A percentile compares a stretch with the other conserved stretches of the same genome.
These are phyloP conservation scores for Myotis myotis DNA, from an alignment of 2,797 vertebrate species.

Conservation along the genomic window DNA sequence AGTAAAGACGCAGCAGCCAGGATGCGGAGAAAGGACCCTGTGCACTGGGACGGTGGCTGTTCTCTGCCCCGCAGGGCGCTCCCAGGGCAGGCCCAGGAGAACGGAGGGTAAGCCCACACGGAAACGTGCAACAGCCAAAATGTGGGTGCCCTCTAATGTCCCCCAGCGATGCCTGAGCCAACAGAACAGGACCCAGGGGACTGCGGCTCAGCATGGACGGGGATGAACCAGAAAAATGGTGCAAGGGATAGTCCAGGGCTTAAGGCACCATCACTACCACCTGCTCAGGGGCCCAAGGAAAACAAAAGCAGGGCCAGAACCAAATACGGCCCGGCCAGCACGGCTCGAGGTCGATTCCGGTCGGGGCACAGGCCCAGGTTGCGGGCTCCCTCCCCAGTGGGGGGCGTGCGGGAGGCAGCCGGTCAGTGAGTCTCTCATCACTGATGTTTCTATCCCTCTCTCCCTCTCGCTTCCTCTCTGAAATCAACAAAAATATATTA, in stretches of 20 bases:
- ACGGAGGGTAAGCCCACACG: fast-evolving
- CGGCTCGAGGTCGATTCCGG: too few species aligned
- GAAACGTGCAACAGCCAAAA: background rate
- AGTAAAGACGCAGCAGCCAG: too few species aligned
- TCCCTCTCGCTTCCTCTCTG: too few species aligned
- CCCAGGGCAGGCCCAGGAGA: background rate
- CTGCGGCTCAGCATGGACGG: background rate
- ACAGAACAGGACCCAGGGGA: background rate
- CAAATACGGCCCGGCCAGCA: too few species aligned
- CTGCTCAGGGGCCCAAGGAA: background rate
- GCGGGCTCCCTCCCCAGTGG: too few species aligned
- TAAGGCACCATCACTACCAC: background rate
- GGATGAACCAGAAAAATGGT: background rate
- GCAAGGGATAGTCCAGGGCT: background rate
- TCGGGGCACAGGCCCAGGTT: too few species aligned
- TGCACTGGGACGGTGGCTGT: fast-evolving
- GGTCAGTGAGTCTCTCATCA: too few species aligned
- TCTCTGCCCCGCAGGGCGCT: background rate
- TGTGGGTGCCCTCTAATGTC: too few species aligned
- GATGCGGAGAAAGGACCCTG: fast-evolving
- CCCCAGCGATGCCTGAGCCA: background rate
- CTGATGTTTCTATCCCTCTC: too few species aligned
- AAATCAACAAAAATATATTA: too few species aligned
- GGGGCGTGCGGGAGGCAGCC: too few species aligned
- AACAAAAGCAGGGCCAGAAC: too few species aligned